Evolutionary conservation across 2,113 vertebrate genomes (phyloP).

Genomic region (Corapipo altera): DNA sequence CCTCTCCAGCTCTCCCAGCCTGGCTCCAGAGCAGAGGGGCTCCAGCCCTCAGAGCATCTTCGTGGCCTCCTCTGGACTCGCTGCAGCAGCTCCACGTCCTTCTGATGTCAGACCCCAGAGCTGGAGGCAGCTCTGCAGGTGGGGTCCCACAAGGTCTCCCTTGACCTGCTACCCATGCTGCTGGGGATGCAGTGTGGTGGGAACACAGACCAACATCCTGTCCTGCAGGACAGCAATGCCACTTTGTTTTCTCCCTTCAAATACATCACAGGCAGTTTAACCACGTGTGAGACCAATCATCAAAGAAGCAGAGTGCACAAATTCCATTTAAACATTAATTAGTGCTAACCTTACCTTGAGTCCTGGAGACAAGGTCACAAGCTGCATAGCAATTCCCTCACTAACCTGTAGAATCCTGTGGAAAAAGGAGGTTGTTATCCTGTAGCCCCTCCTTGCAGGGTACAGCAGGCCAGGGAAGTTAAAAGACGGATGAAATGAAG

Average conservation of each 20-base stretch:
- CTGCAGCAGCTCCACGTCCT: not conserved
- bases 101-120: too few species aligned
- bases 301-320: not conserved
- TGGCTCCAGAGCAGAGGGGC: not conserved
- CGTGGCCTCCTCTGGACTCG: accelerated
- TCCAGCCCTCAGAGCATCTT: not conserved
- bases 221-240: not conserved
- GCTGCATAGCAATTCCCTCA: not conserved
- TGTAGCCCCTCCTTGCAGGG: not conserved
- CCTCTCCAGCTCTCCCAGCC: not conserved
- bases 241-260: not conserved
- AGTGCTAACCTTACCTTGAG: not conserved
- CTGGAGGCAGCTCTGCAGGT: not conserved
- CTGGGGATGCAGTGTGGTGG: not conserved
- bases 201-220: not conserved
- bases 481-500: not conserved
- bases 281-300: not conserved
- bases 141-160: not conserved
- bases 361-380: not conserved
- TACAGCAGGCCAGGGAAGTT: not conserved
- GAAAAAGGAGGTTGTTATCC: not conserved
- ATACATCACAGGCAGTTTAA: not conserved
- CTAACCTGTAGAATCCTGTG: not conserved
- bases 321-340: not conserved
- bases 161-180: not conserved